Evolutionary conservation across 2,113 vertebrate species (phyloP).

Genomic region (Gallinago media): DNA sequence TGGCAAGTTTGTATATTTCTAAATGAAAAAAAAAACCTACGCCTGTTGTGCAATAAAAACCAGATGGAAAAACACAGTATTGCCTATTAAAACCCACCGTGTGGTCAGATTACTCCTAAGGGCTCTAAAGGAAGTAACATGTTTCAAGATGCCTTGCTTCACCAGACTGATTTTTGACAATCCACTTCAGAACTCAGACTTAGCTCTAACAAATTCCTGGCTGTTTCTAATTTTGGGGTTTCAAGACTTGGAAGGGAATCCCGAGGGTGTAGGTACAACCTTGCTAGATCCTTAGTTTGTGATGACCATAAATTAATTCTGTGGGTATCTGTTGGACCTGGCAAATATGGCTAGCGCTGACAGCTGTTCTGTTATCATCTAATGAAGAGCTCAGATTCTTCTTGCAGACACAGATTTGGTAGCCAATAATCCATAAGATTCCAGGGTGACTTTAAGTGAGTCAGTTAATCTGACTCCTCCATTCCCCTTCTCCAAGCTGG

Average conservation of each 20-base stretch:
- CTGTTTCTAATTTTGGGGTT: neutral
- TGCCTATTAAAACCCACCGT: neutral
- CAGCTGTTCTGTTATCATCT: neutral
- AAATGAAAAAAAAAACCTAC: neutral
- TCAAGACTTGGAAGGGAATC: neutral
- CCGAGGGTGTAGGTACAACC: neutral
- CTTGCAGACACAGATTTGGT: neutral
- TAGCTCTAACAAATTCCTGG: neutral
- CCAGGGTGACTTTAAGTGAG: neutral
- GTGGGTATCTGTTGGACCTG: neutral
- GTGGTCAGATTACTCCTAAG: neutral
- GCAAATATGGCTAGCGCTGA: neutral
- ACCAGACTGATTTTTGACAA: neutral
- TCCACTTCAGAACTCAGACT: accelerated
- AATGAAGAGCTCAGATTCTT: neutral
- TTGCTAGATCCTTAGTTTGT: neutral
- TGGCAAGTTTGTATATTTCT: neutral
- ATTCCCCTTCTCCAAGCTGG: neutral
- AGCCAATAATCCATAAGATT: neutral
- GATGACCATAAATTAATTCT: neutral
- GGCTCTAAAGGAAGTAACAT: neutral
- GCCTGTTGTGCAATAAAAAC: neutral
- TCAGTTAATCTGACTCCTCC: neutral
- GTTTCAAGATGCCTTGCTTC: neutral
- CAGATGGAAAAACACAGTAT: neutral